Evolutionary conservation across 2,797 vertebrate species (phyloP).

Genomic region (Danio kyathit): DNA sequence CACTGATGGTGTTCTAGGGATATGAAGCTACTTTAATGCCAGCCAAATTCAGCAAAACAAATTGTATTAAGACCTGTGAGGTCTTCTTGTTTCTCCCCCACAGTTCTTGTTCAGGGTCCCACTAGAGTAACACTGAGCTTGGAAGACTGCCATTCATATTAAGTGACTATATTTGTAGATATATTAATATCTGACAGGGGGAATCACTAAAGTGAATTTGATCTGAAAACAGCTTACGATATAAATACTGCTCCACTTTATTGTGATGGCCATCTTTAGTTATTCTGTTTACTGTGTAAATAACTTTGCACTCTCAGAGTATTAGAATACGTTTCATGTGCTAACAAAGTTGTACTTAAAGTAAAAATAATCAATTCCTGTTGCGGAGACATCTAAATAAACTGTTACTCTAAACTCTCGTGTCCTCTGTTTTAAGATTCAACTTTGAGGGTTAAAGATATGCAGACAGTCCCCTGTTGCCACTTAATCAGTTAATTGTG

Average conservation of each 20-base stretch:
- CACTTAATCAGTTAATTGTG: neutral
- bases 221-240: slow-evolving; percentile 5
- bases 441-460: neutral
- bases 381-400: too few relatives aligned
- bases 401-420: too few relatives aligned
- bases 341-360: too few relatives aligned
- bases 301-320: too few relatives aligned
- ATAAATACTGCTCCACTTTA: neutral
- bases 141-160: slow-evolving; percentile 7
- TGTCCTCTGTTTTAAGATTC: neutral
- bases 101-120: neutral
- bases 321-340: too few relatives aligned
- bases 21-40: slow-evolving; percentile 39
- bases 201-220: slow-evolving; percentile 12
- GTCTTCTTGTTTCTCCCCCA: neutral
- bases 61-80: slow-evolving; percentile 28
- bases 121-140: neutral
- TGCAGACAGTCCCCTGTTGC: neutral
- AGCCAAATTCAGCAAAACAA: slow-evolving; percentile 31
- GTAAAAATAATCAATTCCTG: too few relatives aligned
- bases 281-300: too few relatives aligned
- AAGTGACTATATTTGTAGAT: slow-evolving; percentile 14
- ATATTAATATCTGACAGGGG: slow-evolving; percentile 3
- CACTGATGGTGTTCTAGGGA: slow-evolving; percentile 48
- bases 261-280: too few relatives aligned